Percentiles rank a stretch among this genome's conserved stretches.
These are phyloP conservation scores for Cladorhizidae sp. DNA, from an alignment of 37 sponge, comb jelly and placozoan genomes.

Conservation along the genomic window DNA sequence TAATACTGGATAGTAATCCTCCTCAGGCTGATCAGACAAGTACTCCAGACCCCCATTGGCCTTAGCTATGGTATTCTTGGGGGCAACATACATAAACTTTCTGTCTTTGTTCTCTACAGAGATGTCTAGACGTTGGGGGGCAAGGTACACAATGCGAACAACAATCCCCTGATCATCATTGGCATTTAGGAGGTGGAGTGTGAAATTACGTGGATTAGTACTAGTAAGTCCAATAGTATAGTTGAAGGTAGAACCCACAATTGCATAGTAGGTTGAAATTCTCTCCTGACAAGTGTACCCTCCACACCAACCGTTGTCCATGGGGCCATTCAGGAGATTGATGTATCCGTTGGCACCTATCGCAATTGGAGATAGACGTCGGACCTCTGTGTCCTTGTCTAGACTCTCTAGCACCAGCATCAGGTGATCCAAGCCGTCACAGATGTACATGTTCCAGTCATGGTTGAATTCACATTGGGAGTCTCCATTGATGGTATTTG, in stretches of 20 bases:
- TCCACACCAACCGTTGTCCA: slow-evolving; percentile 96
- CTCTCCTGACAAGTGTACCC: slow-evolving; percentile 97
- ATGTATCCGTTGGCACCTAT: slow-evolving; percentile 84
- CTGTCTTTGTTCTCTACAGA: slow-evolving; percentile 7
- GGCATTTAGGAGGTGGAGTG: slow-evolving; percentile 76
- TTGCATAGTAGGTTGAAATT: slow-evolving; percentile 87
- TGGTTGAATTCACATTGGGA: slow-evolving; percentile 43
- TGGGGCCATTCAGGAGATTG: slow-evolving; percentile 90
- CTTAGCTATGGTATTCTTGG: slow-evolving; percentile 50
- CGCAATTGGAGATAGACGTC: slow-evolving; percentile 88
- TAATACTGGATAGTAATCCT: slow-evolving; percentile 36
- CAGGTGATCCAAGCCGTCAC: slow-evolving; percentile 73
- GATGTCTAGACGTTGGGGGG: slow-evolving; percentile 85
- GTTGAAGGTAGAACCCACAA: slow-evolving; percentile 69
- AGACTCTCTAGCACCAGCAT: slow-evolving; percentile 96
- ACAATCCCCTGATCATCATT: slow-evolving; percentile 58
- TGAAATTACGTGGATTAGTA: slow-evolving; percentile 84
- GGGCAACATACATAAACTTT: slow-evolving; percentile 24
- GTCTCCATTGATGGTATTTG: slow-evolving; percentile 32
- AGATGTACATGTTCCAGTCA: slow-evolving; percentile 81
- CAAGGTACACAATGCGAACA: slow-evolving; percentile 73
- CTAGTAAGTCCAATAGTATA: slow-evolving; percentile 86
- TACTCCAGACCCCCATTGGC: slow-evolving; percentile 52
- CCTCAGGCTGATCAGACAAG: slow-evolving; percentile 5
- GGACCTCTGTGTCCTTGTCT: slow-evolving; percentile 89